Evolutionary conservation across 2,797 vertebrate genomes (phyloP), one percentile per base, ranked within the genome.

Genomic region (Malurus splendens): DNA sequence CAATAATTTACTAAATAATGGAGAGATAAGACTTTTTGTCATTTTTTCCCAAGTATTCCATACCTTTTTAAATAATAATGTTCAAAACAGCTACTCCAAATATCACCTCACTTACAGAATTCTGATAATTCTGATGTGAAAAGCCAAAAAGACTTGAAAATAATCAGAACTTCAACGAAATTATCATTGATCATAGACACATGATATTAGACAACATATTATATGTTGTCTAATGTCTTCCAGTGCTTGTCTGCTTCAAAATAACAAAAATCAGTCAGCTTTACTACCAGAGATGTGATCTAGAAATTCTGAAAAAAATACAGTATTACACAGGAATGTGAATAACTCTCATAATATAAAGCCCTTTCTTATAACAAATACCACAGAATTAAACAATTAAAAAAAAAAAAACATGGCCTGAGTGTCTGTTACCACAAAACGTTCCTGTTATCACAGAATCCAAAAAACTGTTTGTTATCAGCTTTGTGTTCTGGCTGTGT

Each of bases 361-460:
- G 24, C 11, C 9, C 42, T 41, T 56, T 82, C 20, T 71, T 52
- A 30, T 14, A 25, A 16, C 7, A 73, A 54, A 74, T 74, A 47
- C 7, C 23, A 32, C 4, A 32, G 32, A 74, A 23, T 66, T 22
- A 66, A 76, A 28, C 12, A 55, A 55, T 18, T 36, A 36, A 36
- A 36, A 36, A 36, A 36, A 36, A 54, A 78, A 56, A 18, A 0
- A 0, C 7, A 17, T 5, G 22, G 20, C 22, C 36, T n/a, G 16
- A 45, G 8, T 20, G 10, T 24, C 22, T 22, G 5, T 39, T 54
- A 47, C 7, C 17, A 42, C 10, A 79, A 67, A 72, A 73, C 17
- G 17, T 33, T 67, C 8, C 30, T 71, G 14, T 44, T 36, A 67
- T 9, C 13, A 24, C 10, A 54, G 50, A 82, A 83, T 41, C 6